Base-by-base conservation (phyloP, 2,888 invertebrate genomes). In the Rhogogaster chlorosoma region DNA sequence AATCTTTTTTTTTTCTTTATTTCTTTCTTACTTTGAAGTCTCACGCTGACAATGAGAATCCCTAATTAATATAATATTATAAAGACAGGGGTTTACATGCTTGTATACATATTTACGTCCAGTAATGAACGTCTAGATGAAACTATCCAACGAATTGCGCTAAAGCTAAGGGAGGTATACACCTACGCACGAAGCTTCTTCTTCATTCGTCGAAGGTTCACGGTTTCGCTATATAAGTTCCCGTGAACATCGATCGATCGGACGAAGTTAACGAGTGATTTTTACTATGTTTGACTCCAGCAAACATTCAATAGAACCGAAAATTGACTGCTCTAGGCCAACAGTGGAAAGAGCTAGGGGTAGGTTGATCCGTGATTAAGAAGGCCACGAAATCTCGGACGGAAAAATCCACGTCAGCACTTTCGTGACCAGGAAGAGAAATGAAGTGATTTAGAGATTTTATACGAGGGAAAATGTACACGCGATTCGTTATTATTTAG, bases 241-340 rank as follows among this genome's bases (percentile, higher is more conserved):
- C n/a, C 53, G 49, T 77, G 53, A 77, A 77, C 12, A 32, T 38
- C 49, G 77, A 77, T 77, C 77, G 77, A 77, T 77, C 18, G 53
- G 32, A n/a, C 49, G 26, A 53, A 77, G 29, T 53, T 77, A 53
- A 77, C 49, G 49, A 77, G 77, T 53, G 77, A 77, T 45, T 49
- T 77, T 77, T 77, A 32, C 22, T 53, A 15, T 18, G 45, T 77
- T 77, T 77, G 18, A 29, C 22, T 53, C 32, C 9, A 22, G 42
- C 73, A 73, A 73, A 42, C 73, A 73, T 73, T 73, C 73, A 73
- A 73, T 73, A 42, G 42, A 22, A 42, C 38, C 73, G 42, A 73
- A 73, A 73, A 73, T 73, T 73, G 73, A 42, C 73, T 38, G 38
- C 73, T 42, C 42, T 73, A 18, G 38, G 42, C 9, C 10, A 26